phyloP scores from a whole-genome alignment of 2,113 vertebrate genomes.

The Triplophysa tibetana region DNA sequence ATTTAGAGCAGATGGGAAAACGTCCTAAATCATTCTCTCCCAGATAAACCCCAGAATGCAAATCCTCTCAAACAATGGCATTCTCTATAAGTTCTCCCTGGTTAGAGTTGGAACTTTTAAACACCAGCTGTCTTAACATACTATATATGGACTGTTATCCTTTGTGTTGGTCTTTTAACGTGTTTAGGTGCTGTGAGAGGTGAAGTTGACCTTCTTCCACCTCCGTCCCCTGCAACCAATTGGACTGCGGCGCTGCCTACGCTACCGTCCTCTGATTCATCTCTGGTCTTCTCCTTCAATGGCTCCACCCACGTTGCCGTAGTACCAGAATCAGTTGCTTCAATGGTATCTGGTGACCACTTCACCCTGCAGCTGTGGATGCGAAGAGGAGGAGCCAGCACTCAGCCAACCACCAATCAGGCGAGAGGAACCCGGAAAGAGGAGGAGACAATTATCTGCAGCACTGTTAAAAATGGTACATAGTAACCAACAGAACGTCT shows the following conservation, averaged over 20 bases:
- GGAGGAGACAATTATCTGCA: slow-evolving; percentile 93
- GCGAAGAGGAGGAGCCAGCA: slow-evolving; percentile 82
- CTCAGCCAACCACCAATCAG: slow-evolving; percentile 70
- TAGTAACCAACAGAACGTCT: too few species aligned
- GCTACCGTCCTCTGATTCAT: slow-evolving; percentile 94
- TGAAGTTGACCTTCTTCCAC: slow-evolving; percentile 91
- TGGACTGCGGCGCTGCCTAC: slow-evolving; percentile 91
- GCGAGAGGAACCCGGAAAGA: slow-evolving; percentile 80
- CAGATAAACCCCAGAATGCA: slow-evolving; percentile 11
- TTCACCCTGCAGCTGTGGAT: slow-evolving; percentile 97
- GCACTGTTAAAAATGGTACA: slow-evolving; percentile 88
- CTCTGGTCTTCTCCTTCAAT: slow-evolving; percentile 96
- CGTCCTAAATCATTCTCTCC: neutral
- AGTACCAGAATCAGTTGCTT: slow-evolving; percentile 80
- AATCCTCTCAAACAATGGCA: slow-evolving; percentile 1
- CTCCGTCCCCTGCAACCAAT: slow-evolving; percentile 86
- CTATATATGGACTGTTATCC: too few species aligned
- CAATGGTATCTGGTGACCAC: slow-evolving; percentile 78
- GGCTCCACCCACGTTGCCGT: slow-evolving; percentile 88
- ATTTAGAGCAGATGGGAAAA: slow-evolving; percentile 40
- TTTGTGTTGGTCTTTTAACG: neutral
- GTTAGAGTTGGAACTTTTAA: neutral
- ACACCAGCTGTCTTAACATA: neutral
- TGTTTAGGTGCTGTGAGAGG: slow-evolving; percentile 87
- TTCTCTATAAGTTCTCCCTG: neutral